Conservation (phyloP, 2,113 vertebrate genomes). For the Mastomys natalensis region DNA sequence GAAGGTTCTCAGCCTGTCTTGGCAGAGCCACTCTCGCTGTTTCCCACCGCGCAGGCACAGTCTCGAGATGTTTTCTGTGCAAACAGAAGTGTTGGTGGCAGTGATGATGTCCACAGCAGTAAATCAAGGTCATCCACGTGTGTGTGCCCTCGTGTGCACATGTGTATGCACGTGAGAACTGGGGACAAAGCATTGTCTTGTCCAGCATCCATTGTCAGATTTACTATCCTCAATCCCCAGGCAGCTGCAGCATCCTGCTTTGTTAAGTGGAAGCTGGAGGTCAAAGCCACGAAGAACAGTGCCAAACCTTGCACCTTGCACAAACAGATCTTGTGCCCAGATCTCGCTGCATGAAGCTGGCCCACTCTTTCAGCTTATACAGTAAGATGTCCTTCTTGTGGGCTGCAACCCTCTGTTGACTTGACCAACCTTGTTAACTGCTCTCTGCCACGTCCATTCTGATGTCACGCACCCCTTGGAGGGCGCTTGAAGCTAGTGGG, state of each 20-base stretch:
- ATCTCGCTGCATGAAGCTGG: background rate
- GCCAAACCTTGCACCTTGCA: background rate
- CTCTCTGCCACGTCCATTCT: background rate
- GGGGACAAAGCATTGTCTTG: background rate
- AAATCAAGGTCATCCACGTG: background rate
- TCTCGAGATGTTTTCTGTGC: background rate
- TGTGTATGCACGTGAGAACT: too few species aligned
- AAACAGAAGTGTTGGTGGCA: background rate
- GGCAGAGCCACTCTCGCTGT: background rate
- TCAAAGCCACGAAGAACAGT: background rate
- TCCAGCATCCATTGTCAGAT: background rate
- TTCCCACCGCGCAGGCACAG: too few species aligned
- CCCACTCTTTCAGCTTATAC: too few species aligned
- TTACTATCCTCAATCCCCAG: background rate
- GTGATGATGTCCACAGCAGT: background rate
- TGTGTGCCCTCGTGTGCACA: background rate
- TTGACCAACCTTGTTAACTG: background rate
- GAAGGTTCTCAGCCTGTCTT: background rate
- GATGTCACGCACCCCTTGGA: too few species aligned
- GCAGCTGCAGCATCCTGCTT: background rate
- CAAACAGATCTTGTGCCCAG: background rate
- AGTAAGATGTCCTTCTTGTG: background rate
- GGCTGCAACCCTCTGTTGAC: too few species aligned
- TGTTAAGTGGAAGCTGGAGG: background rate
- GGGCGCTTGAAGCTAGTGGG: background rate